Base-by-base conservation (phyloP, 2,888 invertebrate genomes). In the Acrobasis repandana region DNA sequence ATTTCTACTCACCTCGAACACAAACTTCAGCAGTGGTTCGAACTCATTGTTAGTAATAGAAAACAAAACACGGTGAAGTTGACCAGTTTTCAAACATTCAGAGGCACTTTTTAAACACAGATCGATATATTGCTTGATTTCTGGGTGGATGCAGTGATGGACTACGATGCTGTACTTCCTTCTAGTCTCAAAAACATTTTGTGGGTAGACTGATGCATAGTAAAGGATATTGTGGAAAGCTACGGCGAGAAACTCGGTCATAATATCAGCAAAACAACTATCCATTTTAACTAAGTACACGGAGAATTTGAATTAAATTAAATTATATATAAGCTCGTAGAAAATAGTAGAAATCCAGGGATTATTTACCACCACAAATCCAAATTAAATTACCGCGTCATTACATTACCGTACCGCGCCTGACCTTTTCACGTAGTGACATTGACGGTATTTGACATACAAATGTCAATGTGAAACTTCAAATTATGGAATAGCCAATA, bases 241-340 rank as follows among this genome's bases (percentile, higher is more conserved):
- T 28, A 95, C 93, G 73, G 94, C 93, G 33, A 96, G 77, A 78
- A 95, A 95, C 83, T 95, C 95, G 60, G 94, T 72, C n/a, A 94
- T 80, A 58, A 95, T 83, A 70, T 95, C 94, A 36, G 85, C 69
- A 61, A 90, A 86, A 76, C 93, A 94, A 81, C 70, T 76, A 78
- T 89, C 90, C 90, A 90, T 90, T 34, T 8, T 38, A 38, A 11
- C 6, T 14, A 38, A 28, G 28, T 28, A 6, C 28, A 28, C 28
- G n/a, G n/a, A n/a, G n/a, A n/a, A n/a, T n/a, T n/a, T n/a, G n/a
- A n/a, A n/a, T n/a, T n/a, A n/a, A n/a, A n/a, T n/a, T n/a, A n/a
- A n/a, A n/a, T n/a, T n/a, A n/a, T n/a, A n/a, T n/a, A n/a, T n/a
- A n/a, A n/a, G n/a, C n/a, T n/a, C n/a, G n/a, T n/a, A n/a, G n/a